Conservation (phyloP, 2,113 vertebrate genomes). For the Eonycteris spelaea region DNA sequence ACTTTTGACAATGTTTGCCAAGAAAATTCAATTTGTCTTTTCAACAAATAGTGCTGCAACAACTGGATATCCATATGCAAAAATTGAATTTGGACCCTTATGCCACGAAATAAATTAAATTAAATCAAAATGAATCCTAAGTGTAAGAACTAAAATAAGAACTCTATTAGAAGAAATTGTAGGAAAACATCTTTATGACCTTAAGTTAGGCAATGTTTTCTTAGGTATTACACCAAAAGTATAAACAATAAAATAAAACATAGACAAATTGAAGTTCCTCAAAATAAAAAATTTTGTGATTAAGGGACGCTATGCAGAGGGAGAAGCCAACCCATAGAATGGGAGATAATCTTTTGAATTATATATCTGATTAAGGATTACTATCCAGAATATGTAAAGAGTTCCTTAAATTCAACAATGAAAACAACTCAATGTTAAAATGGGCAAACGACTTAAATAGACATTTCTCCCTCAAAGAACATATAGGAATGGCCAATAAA, state of each 20-base stretch:
- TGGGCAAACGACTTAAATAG: neutral
- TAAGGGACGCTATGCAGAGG: neutral
- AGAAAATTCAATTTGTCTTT: neutral
- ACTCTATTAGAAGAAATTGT: neutral
- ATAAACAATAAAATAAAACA: neutral
- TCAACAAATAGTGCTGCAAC: neutral
- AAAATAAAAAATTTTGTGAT: neutral
- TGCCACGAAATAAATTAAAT: neutral
- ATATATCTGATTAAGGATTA: neutral
- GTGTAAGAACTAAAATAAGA: neutral
- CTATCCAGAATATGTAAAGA: neutral
- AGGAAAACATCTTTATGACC: neutral
- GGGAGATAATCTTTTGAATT: neutral
- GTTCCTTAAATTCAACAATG: neutral
- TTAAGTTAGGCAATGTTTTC: neutral
- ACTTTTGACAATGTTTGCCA: neutral
- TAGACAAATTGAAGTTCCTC: neutral
- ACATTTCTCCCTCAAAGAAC: neutral
- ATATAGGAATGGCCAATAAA: neutral
- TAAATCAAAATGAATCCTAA: neutral
- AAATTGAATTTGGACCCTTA: neutral
- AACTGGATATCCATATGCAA: neutral
- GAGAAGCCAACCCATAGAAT: neutral
- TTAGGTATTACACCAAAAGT: neutral
- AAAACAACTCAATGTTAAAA: neutral